Evolutionary conservation across 1,140 invertebrate species (phyloP).

Genomic region (Pseudachorutes palmiensis): DNA sequence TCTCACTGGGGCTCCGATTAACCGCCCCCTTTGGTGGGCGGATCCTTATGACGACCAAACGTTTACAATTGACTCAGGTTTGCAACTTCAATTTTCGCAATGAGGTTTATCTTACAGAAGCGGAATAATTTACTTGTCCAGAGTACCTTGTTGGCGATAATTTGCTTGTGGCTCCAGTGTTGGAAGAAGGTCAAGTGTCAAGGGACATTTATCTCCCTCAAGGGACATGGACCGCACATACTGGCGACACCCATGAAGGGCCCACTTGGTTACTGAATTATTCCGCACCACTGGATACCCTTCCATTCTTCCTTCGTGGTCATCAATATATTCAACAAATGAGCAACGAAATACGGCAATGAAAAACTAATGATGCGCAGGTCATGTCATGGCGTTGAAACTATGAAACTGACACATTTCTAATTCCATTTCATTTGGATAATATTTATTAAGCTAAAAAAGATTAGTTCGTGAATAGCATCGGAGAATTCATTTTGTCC

Average conservation of each 20-base stretch:
- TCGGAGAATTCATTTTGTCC: too few relatives aligned
- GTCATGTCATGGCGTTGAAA: too few relatives aligned
- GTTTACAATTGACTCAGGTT: slow-evolving; percentile 43
- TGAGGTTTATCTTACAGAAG: background rate
- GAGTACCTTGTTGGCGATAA: slow-evolving; percentile 74
- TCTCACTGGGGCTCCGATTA: slow-evolving; percentile 59
- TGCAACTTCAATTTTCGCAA: background rate
- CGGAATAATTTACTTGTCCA: slow-evolving; percentile 44
- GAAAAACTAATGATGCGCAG: too few relatives aligned
- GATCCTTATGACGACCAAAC: slow-evolving; percentile 45
- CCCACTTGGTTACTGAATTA: slow-evolving; percentile 1
- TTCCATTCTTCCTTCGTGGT: slow-evolving; percentile 40
- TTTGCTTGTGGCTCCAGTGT: slow-evolving; percentile 70
- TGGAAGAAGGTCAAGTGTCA: slow-evolving; percentile 54
- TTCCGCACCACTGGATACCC: slow-evolving; percentile 13
- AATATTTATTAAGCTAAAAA: too few relatives aligned
- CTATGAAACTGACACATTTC: too few relatives aligned
- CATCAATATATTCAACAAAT: too few relatives aligned
- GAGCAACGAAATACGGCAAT: too few relatives aligned
- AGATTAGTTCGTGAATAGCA: too few relatives aligned
- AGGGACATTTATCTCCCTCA: slow-evolving; percentile 68
- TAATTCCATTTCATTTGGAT: too few relatives aligned
- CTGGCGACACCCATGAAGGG: slow-evolving; percentile 41
- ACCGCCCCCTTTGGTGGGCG: slow-evolving; percentile 85
- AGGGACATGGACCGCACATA: slow-evolving; percentile 58